A percentile compares a stretch with the other conserved stretches of the same genome.
These are phyloP conservation scores for Callorhinus ursinus DNA, from an alignment of 2,113 vertebrate genomes.

Conservation along the genomic window DNA sequence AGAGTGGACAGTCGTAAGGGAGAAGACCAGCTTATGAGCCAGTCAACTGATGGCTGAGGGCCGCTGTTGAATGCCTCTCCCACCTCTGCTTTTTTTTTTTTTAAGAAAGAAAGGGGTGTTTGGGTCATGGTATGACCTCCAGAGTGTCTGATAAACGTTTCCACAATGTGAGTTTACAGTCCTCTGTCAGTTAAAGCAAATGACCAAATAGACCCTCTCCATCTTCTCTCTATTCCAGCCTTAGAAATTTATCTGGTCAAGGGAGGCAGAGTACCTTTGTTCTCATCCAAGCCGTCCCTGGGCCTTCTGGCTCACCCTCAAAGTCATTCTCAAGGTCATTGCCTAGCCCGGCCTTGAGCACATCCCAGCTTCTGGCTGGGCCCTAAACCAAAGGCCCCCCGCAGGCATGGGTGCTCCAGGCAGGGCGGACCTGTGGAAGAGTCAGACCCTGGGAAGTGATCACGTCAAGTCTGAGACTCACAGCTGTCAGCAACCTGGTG, in stretches of 20 bases:
- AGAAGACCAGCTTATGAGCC: neutral
- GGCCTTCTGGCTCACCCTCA: slow-evolving; percentile 19
- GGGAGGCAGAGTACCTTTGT: neutral
- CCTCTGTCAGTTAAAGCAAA: neutral
- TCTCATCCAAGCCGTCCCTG: neutral
- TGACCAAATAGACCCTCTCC: neutral
- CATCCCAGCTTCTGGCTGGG: slow-evolving; percentile 23
- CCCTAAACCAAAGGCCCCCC: neutral
- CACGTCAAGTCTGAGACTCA: neutral
- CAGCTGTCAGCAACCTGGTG: slow-evolving; percentile 62
- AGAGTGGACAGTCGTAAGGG: neutral
- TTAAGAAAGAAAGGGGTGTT: neutral
- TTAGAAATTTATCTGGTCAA: neutral
- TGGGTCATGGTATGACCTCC: neutral
- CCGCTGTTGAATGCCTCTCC: no score
- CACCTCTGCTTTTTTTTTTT: neutral
- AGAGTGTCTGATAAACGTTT: neutral
- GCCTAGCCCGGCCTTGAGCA: neutral
- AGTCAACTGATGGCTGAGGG: neutral
- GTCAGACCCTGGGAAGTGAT: neutral
- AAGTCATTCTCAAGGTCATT: neutral
- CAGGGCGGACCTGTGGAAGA: neutral
- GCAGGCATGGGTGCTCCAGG: neutral
- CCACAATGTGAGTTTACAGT: neutral
- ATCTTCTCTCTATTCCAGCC: neutral